phyloP scores from a whole-genome alignment of 2,888 invertebrate species.

The Sesamia inferens region DNA sequence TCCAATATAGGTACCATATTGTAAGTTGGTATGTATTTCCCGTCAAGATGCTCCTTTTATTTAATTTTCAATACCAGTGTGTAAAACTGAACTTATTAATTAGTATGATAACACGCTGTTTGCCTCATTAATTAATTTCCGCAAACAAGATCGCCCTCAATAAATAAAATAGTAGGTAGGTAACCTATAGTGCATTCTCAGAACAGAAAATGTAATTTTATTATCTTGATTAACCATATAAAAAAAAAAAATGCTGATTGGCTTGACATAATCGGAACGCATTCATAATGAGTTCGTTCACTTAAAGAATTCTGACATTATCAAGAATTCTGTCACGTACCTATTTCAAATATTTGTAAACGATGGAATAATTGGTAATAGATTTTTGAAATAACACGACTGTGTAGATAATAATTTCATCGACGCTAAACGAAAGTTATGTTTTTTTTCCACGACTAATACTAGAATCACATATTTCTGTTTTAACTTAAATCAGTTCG shows the following conservation, averaged over 20 bases:
- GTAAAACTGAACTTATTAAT: neutral
- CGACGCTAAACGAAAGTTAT: neutral
- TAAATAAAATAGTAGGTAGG: neutral
- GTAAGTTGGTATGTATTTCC: slow-evolving; percentile 16
- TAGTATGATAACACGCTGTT: slow-evolving; percentile 13
- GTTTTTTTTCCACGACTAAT: neutral
- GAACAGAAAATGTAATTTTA: slow-evolving; percentile 27
- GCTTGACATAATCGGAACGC: slow-evolving; percentile 24
- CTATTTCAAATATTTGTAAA: slow-evolving; percentile 19
- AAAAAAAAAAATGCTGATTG: slow-evolving; percentile 32
- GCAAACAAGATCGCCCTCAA: slow-evolving; percentile 1
- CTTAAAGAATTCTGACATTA: slow-evolving; percentile 51
- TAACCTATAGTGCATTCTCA: neutral
- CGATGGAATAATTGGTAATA: neutral
- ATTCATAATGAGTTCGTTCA: slow-evolving; percentile 69
- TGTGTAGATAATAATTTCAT: neutral
- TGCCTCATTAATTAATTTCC: slow-evolving; percentile 20
- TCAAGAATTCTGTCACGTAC: slow-evolving; percentile 9
- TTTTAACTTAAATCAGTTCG: slow-evolving; percentile 6
- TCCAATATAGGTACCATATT: slow-evolving; percentile 7
- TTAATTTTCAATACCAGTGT: slow-evolving; percentile 1
- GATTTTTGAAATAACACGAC: neutral
- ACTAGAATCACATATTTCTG: neutral
- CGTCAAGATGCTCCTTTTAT: neutral
- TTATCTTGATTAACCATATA: slow-evolving; percentile 46